Evolutionary conservation across 2,113 vertebrate species (phyloP).

Genomic region (Camelus dromedarius): DNA sequence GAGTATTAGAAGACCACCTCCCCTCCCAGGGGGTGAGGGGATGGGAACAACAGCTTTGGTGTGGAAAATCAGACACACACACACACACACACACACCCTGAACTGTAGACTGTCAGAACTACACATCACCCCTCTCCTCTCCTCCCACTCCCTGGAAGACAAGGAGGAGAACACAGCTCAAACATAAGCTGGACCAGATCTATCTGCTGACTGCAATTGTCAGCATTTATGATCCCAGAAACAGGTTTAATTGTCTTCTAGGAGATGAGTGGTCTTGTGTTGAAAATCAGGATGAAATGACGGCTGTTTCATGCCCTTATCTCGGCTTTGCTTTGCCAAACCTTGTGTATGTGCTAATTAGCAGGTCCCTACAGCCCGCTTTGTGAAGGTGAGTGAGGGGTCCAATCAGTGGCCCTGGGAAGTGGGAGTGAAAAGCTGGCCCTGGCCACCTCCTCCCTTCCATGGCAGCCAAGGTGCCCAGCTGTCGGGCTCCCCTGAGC

Average conservation of each 20-base stretch:
- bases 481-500: not conserved
- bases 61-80: not conserved
- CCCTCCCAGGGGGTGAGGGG: not conserved
- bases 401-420: not conserved
- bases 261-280: not conserved
- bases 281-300: not conserved
- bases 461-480: not conserved
- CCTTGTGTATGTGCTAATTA: not conserved
- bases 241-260: constrained; percentile 49
- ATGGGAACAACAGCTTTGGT: not conserved
- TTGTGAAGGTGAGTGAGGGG: not conserved
- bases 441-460: not conserved
- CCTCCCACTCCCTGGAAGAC: not conserved
- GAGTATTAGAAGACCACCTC: not conserved
- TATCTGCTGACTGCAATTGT: not conserved
- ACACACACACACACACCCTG: not conserved
- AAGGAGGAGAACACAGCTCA: not conserved
- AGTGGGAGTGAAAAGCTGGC: not conserved
- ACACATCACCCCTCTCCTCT: not conserved
- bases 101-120: not conserved
- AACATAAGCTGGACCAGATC: not conserved
- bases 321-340: not conserved
- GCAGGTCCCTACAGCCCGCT: accelerated
- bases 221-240: not conserved
- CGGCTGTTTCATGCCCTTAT: not conserved